Evolutionary conservation across 2,797 vertebrate species (phyloP).

Genomic region (Valencia hispanica): DNA sequence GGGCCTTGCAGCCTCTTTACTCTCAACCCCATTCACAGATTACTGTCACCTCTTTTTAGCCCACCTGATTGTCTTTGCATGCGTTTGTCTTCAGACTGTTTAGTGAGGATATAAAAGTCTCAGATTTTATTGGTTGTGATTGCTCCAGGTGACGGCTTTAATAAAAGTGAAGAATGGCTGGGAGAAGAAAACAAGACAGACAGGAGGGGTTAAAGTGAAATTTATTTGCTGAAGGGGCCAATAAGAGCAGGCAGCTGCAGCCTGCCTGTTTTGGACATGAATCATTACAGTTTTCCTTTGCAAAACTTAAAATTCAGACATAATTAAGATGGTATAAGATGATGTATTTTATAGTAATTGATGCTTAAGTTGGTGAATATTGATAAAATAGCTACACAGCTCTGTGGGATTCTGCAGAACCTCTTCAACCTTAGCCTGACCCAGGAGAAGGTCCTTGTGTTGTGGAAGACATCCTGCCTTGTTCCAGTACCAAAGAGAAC

Average conservation of each 20-base stretch:
- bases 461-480: too few relatives aligned
- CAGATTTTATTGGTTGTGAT: background rate
- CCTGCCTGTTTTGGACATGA: too few relatives aligned
- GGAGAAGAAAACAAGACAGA: background rate
- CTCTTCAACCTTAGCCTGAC: too few relatives aligned
- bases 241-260: too few relatives aligned
- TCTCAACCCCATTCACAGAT: slow-evolving; percentile 62
- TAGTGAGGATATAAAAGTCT: background rate
- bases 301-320: background rate
- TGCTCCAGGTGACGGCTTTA: background rate
- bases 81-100: background rate
- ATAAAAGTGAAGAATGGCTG: background rate
- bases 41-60: slow-evolving; percentile 57
- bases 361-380: too few relatives aligned
- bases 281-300: background rate
- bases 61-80: background rate
- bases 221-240: background rate
- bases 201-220: background rate
- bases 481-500: too few relatives aligned
- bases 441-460: too few relatives aligned
- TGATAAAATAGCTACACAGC: too few relatives aligned
- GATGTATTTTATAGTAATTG: too few relatives aligned
- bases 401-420: too few relatives aligned
- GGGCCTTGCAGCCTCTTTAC: slow-evolving; percentile 47
- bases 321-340: background rate